Conservation (phyloP, 1,140 invertebrate genomes). For the Lepidurus arcticus region DNA sequence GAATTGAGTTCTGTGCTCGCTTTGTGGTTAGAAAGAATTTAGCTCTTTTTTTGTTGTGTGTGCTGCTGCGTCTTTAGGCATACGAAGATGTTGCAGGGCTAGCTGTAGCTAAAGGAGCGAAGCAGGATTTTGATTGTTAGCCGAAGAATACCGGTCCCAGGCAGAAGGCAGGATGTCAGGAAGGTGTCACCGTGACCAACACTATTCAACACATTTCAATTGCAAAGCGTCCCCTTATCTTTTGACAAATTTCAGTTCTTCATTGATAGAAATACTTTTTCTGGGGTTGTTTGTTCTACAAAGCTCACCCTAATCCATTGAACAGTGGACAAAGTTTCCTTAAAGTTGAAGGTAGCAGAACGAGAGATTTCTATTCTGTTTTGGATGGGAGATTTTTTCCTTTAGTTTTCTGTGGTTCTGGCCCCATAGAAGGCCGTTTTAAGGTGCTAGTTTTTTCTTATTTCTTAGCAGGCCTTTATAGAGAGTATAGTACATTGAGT, state of each 20-base stretch:
- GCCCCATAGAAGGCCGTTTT: not conserved
- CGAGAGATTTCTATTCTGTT: not conserved
- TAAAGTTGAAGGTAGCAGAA: not conserved
- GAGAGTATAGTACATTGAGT: not conserved
- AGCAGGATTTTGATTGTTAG: slow-evolving; percentile 11
- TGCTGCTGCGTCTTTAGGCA: not conserved
- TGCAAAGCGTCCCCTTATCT: slow-evolving; percentile 21
- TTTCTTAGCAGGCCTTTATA: not conserved
- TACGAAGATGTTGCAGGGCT: slow-evolving; percentile 1
- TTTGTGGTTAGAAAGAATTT: slow-evolving; percentile 10
- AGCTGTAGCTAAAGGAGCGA: not conserved
- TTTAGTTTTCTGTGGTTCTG: not conserved
- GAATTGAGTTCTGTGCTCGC: not conserved
- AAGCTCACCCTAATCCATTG: not conserved
- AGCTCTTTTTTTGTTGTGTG: not conserved
- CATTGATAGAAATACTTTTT: not conserved
- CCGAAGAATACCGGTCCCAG: slow-evolving; percentile 11
- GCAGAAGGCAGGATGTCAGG: slow-evolving; percentile 17
- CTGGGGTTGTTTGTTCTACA: not conserved
- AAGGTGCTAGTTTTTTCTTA: not conserved
- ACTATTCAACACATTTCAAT: slow-evolving; percentile 22
- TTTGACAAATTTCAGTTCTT: not conserved
- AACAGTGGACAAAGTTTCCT: not conserved
- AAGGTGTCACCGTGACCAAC: slow-evolving; percentile 12
- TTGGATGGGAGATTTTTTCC: not conserved